Evolutionary conservation across 2,888 invertebrate genomes (phyloP), one percentile per base, ranked within the genome.

Genomic region (Bembecia ichneumoniformis): DNA sequence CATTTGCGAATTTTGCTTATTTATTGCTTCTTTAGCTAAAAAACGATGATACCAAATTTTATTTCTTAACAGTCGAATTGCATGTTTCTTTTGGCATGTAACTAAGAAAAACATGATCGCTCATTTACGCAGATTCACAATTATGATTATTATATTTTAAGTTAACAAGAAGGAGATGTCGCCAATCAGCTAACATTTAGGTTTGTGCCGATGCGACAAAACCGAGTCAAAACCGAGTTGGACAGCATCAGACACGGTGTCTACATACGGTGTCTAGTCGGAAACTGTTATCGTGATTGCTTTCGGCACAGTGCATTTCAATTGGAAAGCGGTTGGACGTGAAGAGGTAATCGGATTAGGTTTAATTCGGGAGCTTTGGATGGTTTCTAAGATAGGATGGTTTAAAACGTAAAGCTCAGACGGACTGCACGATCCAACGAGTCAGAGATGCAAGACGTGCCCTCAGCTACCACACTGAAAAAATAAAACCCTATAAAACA

Each of bases 331-430:
- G 40, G 40, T 40, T 28, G 43, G 13, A 40, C 20, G 34, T 7
- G 28, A n/a, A 45, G 46, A 48, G 48, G 35, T 47, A 49, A 51
- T 49, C 49, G 44, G 51, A 43, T 47, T 44, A 49, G 36, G 49
- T 14, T 53, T 49, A 51, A 51, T 53, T 53, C 47, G 48, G 53
- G 47, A 49, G 49, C 47, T 49, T 47, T 47, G 43, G 49, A 40
- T 13, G 35, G 46, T 36, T 46, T 16, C 47, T 51, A 48, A 47
- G 43, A 40, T 48, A 46, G 46, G 47, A 48, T 48, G 49, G 51
- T 51, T 53, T 53, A 53, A 49, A 53, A 44, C 15, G 44, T 44
- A 15, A 17, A 17, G 44, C 17, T 16, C 15, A 44, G 17, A 15
- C 44, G 40, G 40, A 40, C 44, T 44, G 44, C 15, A 1, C 17